Base-by-base conservation (phyloP, 2,888 invertebrate species). In the Callyntrura guangdongensis region DNA sequence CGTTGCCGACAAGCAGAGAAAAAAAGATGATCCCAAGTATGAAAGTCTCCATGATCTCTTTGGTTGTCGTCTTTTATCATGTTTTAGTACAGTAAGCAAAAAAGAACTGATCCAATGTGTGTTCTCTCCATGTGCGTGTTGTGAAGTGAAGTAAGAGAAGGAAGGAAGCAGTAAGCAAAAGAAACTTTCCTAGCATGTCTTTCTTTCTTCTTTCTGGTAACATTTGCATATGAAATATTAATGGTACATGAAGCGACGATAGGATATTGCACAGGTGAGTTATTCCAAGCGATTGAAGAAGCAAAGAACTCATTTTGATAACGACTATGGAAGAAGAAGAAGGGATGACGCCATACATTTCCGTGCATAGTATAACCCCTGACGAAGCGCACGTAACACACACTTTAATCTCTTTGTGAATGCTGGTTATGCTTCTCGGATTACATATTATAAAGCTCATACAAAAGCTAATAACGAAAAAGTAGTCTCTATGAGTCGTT, bases 201-300 rank as follows among this genome's bases (percentile, higher is more conserved):
- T 72, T 72, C 36, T 59, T 85, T 85, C 67, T 56, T 74, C 36
- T 2, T 8, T 56, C 6, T 53, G 25, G 81, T 27, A 87, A 81
- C 87, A 87, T 87, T 87, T 87, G 87, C 87, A 87, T 82, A 87
- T 87, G 87, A 87, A 87, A 87, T 87, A 87, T 87, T 87, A 87
- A 87, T 87, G 87, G 87, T 36, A 56, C 25, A 67, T 83, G 69
- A 61, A 67, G 56, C 36, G 86, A 36, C 69, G 87, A 82, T 87
- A 82, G 81, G 49, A 82, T 82, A 87, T 59, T 69, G 87, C 69
- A 81, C 87, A 87, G 87, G 87, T 87, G 82, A 87, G 87, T 87
- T 87, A 82, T 81, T 87, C 81, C 79, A 69, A 82, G 72, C 81
- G 87, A 82, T 87, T 87, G 81, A 82, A 79, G 74, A 49, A 59